phyloP scores from a whole-genome alignment of 2,888 invertebrate species.

The Drosophila peninsularis region DNA sequence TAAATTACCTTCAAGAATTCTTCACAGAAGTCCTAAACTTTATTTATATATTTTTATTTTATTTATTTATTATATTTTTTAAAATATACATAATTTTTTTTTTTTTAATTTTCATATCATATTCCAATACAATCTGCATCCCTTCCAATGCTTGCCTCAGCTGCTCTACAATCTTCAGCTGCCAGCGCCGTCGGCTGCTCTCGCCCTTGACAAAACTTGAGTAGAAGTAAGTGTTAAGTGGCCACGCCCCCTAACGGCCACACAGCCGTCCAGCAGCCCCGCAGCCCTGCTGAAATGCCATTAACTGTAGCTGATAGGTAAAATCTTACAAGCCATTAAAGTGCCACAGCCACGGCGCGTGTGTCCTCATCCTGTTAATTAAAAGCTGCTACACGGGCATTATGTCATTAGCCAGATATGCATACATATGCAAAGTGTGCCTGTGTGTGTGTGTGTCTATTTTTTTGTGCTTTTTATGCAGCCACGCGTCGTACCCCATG shows the following conservation, averaged over 20 bases:
- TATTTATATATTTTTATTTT: no score
- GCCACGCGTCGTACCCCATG: slow-evolving; percentile 61
- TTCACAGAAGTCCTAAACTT: no score
- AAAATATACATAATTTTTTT: no score
- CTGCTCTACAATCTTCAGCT: neutral
- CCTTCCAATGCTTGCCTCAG: neutral
- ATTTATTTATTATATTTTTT: neutral
- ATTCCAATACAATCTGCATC: neutral
- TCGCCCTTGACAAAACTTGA: neutral
- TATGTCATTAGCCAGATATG: slow-evolving; percentile 63
- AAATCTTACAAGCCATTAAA: slow-evolving; percentile 76
- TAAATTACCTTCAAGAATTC: no score
- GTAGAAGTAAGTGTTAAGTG: slow-evolving; percentile 44
- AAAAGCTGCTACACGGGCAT: slow-evolving; percentile 62
- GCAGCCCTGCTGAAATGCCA: slow-evolving; percentile 5
- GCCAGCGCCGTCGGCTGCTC: slow-evolving; percentile 4
- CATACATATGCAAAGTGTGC: slow-evolving; percentile 14
- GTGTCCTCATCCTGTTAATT: slow-evolving; percentile 71
- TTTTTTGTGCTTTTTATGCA: slow-evolving; percentile 24
- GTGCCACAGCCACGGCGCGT: slow-evolving; percentile 47
- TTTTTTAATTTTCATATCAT: neutral
- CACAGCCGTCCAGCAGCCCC: slow-evolving; percentile 14
- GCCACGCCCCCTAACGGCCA: slow-evolving; percentile 44
- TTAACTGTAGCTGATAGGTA: slow-evolving; percentile 40
- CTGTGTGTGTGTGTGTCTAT: neutral